Conservation (phyloP, 92 coral and sea anemone species). For the Galaxea fascicularis region DNA sequence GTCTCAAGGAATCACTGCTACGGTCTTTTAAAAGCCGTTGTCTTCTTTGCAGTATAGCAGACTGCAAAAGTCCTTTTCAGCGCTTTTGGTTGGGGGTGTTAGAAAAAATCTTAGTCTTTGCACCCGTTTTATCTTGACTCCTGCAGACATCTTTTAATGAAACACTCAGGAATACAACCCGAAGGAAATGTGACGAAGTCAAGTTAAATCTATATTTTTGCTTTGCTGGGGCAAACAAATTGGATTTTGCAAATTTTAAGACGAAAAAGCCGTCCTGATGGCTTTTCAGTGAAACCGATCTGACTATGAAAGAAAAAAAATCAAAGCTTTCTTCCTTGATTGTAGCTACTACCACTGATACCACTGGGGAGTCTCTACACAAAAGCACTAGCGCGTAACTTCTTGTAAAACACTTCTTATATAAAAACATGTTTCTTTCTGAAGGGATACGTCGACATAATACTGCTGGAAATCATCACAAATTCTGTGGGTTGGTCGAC, state of each 20-base stretch:
- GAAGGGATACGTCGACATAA: not conserved
- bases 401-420: not conserved
- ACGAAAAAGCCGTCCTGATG: not conserved
- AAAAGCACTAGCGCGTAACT: not conserved
- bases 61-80: not conserved
- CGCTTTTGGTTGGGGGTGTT: not conserved
- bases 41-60: not conserved
- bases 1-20: not conserved
- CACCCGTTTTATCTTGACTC: not conserved
- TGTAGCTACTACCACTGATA: not conserved
- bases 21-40: not conserved
- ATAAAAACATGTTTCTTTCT: no score
- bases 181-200: not conserved
- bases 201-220: not conserved
- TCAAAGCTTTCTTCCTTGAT: not conserved
- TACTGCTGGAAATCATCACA: not conserved
- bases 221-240: not conserved
- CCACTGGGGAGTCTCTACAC: not conserved
- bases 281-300: not conserved
- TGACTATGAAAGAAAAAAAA: not conserved
- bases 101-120: no score
- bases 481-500: not conserved
- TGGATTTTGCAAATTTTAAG: not conserved
- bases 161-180: not conserved
- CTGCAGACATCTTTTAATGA: not conserved